phyloP scores from a whole-genome alignment of 2,888 invertebrate species.

The Drosophila glabriapex region DNA sequence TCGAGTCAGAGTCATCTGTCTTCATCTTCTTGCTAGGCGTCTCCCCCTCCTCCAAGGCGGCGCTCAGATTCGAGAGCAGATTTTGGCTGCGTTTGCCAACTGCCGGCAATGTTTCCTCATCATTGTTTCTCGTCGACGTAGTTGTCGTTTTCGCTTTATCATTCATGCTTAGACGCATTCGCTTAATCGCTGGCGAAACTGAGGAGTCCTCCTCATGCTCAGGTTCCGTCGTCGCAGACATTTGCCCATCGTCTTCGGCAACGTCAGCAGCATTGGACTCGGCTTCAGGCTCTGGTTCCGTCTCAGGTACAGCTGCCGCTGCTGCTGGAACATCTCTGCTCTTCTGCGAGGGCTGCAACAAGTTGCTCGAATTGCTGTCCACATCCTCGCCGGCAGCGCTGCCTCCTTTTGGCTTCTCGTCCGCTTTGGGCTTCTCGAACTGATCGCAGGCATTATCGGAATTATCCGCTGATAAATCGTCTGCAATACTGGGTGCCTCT shows the following conservation, averaged over 20 bases:
- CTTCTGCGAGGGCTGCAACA: constrained; percentile 73
- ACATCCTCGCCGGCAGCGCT: constrained; percentile 55
- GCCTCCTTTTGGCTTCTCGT: constrained; percentile 33
- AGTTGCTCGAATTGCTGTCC: constrained; percentile 80
- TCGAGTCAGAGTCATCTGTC: constrained; percentile 69
- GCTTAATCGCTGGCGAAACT: constrained; percentile 37
- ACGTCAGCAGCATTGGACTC: constrained; percentile 11
- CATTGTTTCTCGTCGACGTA: neutral
- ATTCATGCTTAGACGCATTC: constrained; percentile 52
- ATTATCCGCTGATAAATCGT: constrained; percentile 69
- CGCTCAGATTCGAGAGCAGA: constrained; percentile 9
- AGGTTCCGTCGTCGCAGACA: constrained; percentile 11
- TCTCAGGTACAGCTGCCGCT: constrained; percentile 21
- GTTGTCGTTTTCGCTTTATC: constrained; percentile 39
- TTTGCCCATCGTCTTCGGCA: constrained; percentile 19
- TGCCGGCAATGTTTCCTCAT: constrained; percentile 1
- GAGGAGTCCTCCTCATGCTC: constrained; percentile 25
- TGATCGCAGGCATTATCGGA: constrained; percentile 84
- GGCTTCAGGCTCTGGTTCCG: constrained; percentile 18
- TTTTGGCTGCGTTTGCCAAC: constrained; percentile 47
- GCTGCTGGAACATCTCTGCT: constrained; percentile 38
- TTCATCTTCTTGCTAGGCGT: constrained; percentile 56
- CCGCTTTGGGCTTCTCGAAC: constrained; percentile 63
- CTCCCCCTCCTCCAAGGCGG: constrained; percentile 22
- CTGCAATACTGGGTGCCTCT: constrained; percentile 2